phyloP scores from a whole-genome alignment of 2,113 vertebrate genomes.

The Myotis lucifugus region DNA sequence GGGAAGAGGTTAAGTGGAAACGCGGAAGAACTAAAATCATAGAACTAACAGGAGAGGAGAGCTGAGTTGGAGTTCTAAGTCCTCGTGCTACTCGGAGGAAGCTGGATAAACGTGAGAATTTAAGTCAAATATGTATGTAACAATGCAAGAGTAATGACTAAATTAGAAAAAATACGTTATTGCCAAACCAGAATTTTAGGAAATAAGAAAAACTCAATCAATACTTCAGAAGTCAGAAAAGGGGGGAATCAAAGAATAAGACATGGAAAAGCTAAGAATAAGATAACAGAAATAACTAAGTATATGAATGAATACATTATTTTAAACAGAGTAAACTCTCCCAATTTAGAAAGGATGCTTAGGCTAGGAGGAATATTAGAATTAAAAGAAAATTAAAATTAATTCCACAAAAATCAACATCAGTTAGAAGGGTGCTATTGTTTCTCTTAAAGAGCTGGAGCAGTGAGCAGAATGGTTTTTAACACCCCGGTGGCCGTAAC shows the following conservation, averaged over 20 bases:
- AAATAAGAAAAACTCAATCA: neutral
- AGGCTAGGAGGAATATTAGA: slow-evolving; percentile 5
- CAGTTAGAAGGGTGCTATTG: neutral
- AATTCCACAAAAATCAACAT: neutral
- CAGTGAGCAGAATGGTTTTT: neutral
- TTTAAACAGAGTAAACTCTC: neutral
- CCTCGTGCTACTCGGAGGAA: neutral
- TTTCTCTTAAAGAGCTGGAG: neutral
- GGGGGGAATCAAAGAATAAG: neutral
- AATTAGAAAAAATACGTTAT: neutral
- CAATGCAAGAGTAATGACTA: neutral
- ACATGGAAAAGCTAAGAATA: neutral
- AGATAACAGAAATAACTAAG: slow-evolving; percentile 5
- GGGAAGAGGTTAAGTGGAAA: neutral
- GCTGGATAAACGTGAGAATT: neutral
- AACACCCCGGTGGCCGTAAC: neutral
- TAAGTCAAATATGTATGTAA: neutral
- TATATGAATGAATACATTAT: neutral
- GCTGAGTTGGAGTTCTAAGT: neutral
- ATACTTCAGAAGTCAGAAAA: neutral
- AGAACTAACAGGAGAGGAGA: neutral
- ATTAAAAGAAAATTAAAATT: neutral
- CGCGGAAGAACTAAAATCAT: slow-evolving; percentile 5
- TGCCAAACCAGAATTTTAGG: neutral
- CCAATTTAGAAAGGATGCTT: neutral